These are phyloP conservation scores for Oenanthe melanoleuca DNA, from an alignment of 2,113 vertebrate genomes.

Conservation along the genomic window DNA sequence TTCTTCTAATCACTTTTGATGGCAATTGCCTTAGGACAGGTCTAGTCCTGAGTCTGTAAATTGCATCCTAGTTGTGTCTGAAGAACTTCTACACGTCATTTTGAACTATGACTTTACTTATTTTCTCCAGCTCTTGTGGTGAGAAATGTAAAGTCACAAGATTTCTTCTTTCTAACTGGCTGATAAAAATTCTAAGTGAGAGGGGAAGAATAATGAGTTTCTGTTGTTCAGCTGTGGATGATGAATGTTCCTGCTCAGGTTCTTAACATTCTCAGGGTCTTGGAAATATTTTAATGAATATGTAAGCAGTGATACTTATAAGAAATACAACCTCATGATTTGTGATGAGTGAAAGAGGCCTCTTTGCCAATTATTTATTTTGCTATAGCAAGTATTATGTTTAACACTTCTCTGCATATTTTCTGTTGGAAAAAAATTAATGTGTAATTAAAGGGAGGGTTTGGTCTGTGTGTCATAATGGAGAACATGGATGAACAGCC, in stretches of 20 bases:
- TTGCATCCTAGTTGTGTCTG: neutral
- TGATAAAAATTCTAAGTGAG: neutral
- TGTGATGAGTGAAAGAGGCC: neutral
- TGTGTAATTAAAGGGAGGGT: neutral
- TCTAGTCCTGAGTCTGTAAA: neutral
- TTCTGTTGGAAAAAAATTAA: neutral
- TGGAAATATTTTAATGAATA: neutral
- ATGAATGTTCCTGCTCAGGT: neutral
- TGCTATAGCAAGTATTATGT: neutral
- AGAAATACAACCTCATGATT: neutral
- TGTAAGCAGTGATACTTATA: neutral
- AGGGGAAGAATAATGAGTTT: neutral
- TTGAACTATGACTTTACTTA: neutral
- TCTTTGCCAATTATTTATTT: neutral
- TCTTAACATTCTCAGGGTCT: conserved; percentile 6
- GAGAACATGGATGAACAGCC: neutral
- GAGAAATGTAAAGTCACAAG: neutral
- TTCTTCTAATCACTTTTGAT: neutral
- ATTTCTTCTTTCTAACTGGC: neutral
- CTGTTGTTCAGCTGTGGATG: neutral
- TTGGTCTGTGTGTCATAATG: neutral
- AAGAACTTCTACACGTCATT: neutral
- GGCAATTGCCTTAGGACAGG: neutral
- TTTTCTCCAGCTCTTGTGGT: neutral
- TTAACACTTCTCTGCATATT: neutral